Evolutionary conservation across 1,140 invertebrate species (phyloP), one percentile per base, ranked within the genome.

Genomic region (Metopolophium dirhodum): DNA sequence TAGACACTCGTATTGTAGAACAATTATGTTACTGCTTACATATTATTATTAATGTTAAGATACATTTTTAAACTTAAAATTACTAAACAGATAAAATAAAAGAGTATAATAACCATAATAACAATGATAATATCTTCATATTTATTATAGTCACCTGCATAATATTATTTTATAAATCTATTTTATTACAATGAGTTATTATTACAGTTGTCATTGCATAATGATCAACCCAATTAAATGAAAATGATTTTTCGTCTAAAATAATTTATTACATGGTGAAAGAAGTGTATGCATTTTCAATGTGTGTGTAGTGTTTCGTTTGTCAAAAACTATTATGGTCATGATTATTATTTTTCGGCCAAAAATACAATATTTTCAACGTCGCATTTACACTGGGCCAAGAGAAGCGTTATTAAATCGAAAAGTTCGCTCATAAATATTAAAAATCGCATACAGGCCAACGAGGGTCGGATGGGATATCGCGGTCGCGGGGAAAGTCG

Each of bases 391-490:
- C 35, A 93, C 77, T 86, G 35, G 47, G 82, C 35, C 45, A 51
- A 82, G 85, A 93, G 85, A 57, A 54, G 91, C 91, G 91, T 93
- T 93, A 93, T 93, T 93, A 93, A 93, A 93, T 86, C 82, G 91
- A 93, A 93, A 93, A 93, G 82, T 93, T 93, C 54, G n/a, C 91
- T 86, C 91, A 57, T 93, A 93, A 93, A 93, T 93, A 93, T 93
- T 93, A 93, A 93, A 93, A 93, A 93, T 93, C 82, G 91, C 82
- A 41, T 54, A 86, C 91, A 93, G 82, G 49, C 91, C 49, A 93
- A 82, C 90, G 45, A 83, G 68, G 90, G 90, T 77, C n/a, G 68
- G 47, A 9, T 37, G 35, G 90, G 68, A 51, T 37, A 51, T 37
- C 41, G 57, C 47, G 57, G 90, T 45, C 26, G n/a, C 30, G 90